Percentiles rank a stretch among this genome's conserved stretches.
These are phyloP conservation scores for Callyntrura guangdongensis DNA, from an alignment of 2,888 invertebrate species.

Conservation along the genomic window DNA sequence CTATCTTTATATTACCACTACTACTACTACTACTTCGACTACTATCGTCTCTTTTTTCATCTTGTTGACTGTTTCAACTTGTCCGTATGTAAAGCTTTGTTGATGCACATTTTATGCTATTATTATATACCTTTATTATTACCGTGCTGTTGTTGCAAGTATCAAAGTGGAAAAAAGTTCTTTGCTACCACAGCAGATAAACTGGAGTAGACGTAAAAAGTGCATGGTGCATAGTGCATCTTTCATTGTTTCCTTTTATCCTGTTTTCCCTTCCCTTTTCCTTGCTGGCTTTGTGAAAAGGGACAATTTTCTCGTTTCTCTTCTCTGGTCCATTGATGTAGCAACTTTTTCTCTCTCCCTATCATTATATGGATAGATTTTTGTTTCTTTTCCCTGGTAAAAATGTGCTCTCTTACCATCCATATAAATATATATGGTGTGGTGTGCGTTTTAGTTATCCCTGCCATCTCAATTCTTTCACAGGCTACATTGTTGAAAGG, in stretches of 20 bases:
- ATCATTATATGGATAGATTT: not conserved
- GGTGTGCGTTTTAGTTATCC: no score
- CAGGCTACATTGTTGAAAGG: constrained; percentile 4
- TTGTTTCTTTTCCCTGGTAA: no score
- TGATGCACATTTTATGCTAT: not conserved
- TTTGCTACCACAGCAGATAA: not conserved
- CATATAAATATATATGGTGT: no score
- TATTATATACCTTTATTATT: not conserved
- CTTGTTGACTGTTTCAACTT: constrained; percentile 27
- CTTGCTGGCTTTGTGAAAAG: not conserved
- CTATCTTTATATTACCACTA: no score
- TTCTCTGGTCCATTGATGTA: not conserved
- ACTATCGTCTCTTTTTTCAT: constrained; percentile 5
- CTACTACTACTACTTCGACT: no score
- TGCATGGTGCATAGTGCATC: constrained; percentile 3
- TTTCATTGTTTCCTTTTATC: constrained; percentile 15
- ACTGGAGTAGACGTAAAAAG: constrained; percentile 17
- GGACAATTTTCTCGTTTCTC: constrained; percentile 7
- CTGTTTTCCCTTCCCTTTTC: not conserved
- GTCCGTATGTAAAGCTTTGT: not conserved
- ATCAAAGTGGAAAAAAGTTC: constrained; percentile 42
- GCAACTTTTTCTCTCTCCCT: constrained; percentile 6
- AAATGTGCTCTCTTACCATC: no score
- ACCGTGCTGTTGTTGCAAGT: constrained; percentile 28
- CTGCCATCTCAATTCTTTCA: no score